Evolutionary conservation across 2,888 invertebrate species (phyloP).

Genomic region (Hypercompe scribonia): DNA sequence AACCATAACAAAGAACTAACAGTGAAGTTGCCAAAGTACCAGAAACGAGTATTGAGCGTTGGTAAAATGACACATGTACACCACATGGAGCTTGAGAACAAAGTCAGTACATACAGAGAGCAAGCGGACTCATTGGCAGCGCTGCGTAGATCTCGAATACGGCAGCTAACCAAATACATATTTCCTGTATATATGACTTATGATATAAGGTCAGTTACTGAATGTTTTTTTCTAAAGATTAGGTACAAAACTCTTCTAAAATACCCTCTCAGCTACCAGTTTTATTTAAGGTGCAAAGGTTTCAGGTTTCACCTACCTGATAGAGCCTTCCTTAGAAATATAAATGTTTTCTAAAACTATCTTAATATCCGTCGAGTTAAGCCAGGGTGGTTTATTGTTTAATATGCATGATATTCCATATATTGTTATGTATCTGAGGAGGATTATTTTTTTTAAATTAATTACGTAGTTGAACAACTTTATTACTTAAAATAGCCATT

Average conservation of each 20-base stretch:
- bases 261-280: too few species aligned
- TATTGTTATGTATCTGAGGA: too few species aligned
- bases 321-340: too few species aligned
- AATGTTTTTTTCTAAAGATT: background rate
- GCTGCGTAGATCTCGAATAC: conserved; percentile 73
- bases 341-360: too few species aligned
- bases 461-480: background rate
- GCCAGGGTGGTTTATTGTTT: too few species aligned
- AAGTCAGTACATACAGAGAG: conserved; percentile 66
- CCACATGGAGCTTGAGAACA: conserved; percentile 69
- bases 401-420: too few species aligned
- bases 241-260: background rate
- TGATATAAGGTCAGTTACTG: conserved; percentile 70
- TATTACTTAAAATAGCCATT: background rate
- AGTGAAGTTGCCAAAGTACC: conserved; percentile 76
- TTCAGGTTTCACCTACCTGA: too few species aligned
- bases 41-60: conserved; percentile 75
- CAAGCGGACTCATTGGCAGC: conserved; percentile 70
- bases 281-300: too few species aligned
- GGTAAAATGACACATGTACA: conserved; percentile 72
- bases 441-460: background rate
- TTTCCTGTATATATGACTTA: conserved; percentile 83
- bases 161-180: conserved; percentile 79
- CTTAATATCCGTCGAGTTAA: too few species aligned
- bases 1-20: conserved; percentile 73